Conservation (phyloP, 1,140 invertebrate genomes). For the Planococcus citri region DNA sequence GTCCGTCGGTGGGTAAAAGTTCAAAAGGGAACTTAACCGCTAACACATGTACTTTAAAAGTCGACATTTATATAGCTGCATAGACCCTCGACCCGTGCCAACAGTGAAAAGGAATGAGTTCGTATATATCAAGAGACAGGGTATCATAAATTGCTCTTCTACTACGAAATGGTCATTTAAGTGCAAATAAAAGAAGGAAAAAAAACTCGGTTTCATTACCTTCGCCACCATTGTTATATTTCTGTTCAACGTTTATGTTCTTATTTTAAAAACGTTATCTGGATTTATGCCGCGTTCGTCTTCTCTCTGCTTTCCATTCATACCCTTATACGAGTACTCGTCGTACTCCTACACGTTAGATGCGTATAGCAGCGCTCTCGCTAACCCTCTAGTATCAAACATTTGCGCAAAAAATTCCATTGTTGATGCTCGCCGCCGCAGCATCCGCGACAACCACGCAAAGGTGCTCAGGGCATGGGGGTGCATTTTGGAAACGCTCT, state of each 20-base stretch:
- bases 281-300: neutral
- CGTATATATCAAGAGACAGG: neutral
- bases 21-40: neutral
- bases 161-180: neutral
- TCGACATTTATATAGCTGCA: neutral
- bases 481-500: no score
- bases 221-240: neutral
- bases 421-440: no score
- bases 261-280: neutral
- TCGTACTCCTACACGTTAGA: no score
- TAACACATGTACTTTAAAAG: constrained; percentile 1
- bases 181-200: constrained; percentile 7
- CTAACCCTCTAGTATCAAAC: no score
- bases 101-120: neutral
- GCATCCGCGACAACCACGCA: no score
- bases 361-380: no score
- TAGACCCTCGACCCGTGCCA: neutral
- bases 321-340: no score
- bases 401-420: no score
- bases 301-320: no score
- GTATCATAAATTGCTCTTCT: neutral
- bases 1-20: neutral
- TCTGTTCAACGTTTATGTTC: neutral
- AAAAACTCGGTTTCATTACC: constrained; percentile 1
- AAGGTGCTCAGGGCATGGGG: no score